A percentile compares a stretch with the other conserved stretches of the same genome.
phyloP scores from a whole-genome alignment of 1,140 invertebrate species.

The Drosophila tsacasi region DNA sequence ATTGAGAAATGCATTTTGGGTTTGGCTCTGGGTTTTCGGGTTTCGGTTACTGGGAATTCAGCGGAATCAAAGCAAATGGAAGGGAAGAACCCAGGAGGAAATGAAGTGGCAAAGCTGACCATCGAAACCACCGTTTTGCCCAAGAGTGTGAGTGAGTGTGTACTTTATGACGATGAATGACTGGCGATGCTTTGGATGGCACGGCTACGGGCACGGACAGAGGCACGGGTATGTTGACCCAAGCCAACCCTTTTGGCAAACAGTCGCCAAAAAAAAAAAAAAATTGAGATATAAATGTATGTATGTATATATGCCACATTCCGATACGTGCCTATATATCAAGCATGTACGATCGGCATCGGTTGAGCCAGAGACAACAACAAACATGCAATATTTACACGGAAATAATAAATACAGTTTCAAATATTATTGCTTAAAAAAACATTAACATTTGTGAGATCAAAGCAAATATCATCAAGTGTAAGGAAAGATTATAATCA shows the following conservation, averaged over 20 bases:
- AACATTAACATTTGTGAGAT: neutral
- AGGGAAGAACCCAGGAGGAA: conserved; percentile 22
- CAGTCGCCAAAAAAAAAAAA: conserved; percentile 17
- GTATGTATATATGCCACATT: conserved; percentile 11
- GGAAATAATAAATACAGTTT: neutral
- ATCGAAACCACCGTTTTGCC: conserved; percentile 32
- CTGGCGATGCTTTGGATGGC: neutral
- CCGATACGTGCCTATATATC: conserved; percentile 41
- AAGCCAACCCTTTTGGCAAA: conserved; percentile 57
- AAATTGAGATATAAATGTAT: neutral
- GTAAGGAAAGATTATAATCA: neutral
- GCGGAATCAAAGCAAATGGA: conserved; percentile 17
- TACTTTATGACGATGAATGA: conserved; percentile 36
- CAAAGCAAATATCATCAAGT: neutral
- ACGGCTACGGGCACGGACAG: neutral
- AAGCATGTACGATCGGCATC: conserved; percentile 50
- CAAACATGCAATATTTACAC: neutral
- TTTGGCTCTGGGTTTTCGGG: conserved; percentile 11
- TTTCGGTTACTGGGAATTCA: conserved; percentile 33
- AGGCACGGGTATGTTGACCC: conserved; percentile 46
- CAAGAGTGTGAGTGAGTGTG: conserved; percentile 7
- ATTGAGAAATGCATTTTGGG: conserved; percentile 11
- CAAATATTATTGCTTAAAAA: neutral
- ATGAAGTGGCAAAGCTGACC: conserved; percentile 20
- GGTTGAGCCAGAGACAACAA: neutral